Base-by-base conservation (phyloP, 2,888 invertebrate species). In the Pecten maximus region DNA sequence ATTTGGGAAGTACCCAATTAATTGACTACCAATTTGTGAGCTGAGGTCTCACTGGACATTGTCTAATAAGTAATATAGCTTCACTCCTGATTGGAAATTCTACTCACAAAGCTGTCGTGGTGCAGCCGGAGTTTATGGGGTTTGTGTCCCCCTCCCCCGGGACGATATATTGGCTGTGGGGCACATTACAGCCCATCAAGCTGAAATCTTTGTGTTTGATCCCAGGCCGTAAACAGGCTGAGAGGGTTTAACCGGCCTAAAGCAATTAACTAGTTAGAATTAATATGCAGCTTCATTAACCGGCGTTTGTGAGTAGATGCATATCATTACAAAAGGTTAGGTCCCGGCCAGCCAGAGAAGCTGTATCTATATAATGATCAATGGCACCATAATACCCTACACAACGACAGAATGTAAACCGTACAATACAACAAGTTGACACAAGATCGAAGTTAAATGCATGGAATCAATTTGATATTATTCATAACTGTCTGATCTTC, bases 1-100 rank as follows among this genome's bases (percentile, higher is more conserved):
- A 88, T 92, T 92, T 91, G 74, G 90, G 91, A 90, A 88, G 90
- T 86, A 89, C 39, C 54, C 88, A 88, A 89, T 89, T 89, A 92
- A 92, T 92, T 92, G 91, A 92, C 88, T 90, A 92, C 91, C 91
- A 92, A 92, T 92, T 92, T 92, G 91, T 89, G 88, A 44, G 74
- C 35, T 15, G 28, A 19, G 74, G 28, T 91, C 91, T 89, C 89
- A 35, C 6, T 88, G 87, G 90, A 74, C 28, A 28, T 40, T 40
- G 87, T 74, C 74, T 92, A 92, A 92, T 92, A 92, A 90, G 91
- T 92, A 92, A 92, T 90, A 90, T 90, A 91, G 88, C 40, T 88
- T 60, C 74, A 87, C 28, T 60, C 87, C 86, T 92, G 91, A 92
- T 92, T 90, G 91, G 74, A 90, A 92, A 74, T 74, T 74, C 74